A percentile compares a stretch with the other conserved stretches of the same genome.
Evolutionary conservation across 2,113 vertebrate species (phyloP).

Genomic region (Mastomys coucha): DNA sequence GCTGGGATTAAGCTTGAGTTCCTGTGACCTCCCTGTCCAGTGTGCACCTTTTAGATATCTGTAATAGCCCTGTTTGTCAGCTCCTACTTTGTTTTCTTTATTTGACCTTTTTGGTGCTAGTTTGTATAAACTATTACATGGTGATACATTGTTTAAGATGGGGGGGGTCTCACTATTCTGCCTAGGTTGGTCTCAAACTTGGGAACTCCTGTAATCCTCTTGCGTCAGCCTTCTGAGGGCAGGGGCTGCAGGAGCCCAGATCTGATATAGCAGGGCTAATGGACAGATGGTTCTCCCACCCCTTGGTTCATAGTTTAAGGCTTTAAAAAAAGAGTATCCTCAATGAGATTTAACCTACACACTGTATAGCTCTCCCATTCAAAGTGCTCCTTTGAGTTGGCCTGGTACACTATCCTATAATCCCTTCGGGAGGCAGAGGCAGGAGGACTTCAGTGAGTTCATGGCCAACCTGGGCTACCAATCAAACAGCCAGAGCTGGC

Average conservation of each 20-base stretch:
- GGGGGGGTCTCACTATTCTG: not conserved
- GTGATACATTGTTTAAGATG: not conserved
- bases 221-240: not conserved
- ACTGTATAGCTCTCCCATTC: not conserved
- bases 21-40: too few species aligned
- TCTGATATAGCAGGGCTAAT: too few species aligned
- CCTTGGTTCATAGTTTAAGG: constrained; percentile 29
- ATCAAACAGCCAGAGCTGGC: not conserved
- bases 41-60: not conserved
- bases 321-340: constrained; percentile 22
- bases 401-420: not conserved
- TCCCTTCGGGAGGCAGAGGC: not conserved
- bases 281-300: not conserved
- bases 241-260: not conserved
- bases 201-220: not conserved
- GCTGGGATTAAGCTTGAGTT: not conserved
- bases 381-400: not conserved
- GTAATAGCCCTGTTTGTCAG: not conserved
- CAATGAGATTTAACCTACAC: not conserved
- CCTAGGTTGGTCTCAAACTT: not conserved
- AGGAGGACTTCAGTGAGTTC: not conserved
- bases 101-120: not conserved
- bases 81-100: not conserved
- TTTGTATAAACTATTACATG: not conserved
- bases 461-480: not conserved